phyloP scores from a whole-genome alignment of 1,140 invertebrate genomes.

The Myzus persicae region DNA sequence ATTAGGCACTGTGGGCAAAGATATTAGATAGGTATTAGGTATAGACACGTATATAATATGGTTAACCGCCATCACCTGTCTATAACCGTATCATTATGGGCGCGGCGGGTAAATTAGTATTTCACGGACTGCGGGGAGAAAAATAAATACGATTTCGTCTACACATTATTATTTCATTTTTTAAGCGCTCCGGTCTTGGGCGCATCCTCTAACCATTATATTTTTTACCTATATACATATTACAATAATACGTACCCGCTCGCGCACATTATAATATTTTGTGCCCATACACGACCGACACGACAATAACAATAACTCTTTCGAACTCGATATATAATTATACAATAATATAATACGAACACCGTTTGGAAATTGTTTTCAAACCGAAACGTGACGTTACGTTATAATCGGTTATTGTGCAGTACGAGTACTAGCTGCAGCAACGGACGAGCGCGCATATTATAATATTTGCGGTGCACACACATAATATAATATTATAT shows the following conservation, averaged over 20 bases:
- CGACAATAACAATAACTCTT: slow-evolving; percentile 20
- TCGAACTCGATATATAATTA: background rate
- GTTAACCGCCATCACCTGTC: background rate
- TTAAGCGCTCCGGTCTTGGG: background rate
- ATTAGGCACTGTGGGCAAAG: background rate
- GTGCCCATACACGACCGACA: background rate
- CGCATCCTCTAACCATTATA: background rate
- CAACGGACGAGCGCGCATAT: background rate
- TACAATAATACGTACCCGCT: background rate
- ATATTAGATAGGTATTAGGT: background rate
- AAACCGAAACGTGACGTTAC: slow-evolving; percentile 41
- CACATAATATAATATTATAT: background rate
- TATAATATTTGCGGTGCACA: background rate
- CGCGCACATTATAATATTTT: too few species aligned
- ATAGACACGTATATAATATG: background rate
- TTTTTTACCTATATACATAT: too few species aligned
- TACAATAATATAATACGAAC: background rate
- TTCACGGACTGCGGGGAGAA: background rate
- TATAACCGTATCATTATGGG: background rate
- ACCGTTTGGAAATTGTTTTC: background rate
- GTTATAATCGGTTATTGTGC: slow-evolving; percentile 23
- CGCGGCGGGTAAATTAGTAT: background rate
- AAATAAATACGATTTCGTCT: background rate
- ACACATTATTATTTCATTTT: background rate
- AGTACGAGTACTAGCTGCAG: too few species aligned